Evolutionary conservation across 1,140 invertebrate species (phyloP), one percentile per base, ranked within the genome.

Genomic region (Drosophila bifasciata): DNA sequence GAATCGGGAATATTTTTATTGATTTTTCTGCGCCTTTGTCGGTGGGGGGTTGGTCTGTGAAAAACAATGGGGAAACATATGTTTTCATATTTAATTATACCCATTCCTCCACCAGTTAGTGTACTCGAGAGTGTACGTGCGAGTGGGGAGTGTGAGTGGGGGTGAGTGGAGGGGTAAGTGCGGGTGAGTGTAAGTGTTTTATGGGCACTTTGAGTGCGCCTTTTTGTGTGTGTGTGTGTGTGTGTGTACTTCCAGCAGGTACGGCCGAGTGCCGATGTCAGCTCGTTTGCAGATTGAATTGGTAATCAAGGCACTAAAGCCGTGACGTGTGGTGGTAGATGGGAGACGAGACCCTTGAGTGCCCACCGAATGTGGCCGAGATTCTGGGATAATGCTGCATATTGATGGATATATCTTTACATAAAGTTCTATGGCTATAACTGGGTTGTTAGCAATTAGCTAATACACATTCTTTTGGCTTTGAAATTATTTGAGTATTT

Each of bases 1-100:
- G 41, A 44, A 66, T 59, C 67, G 43, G 39, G 67, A 62, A 25
- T 25, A 25, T 69, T 60, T 46, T 70, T 86, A 86, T 86, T 86
- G 81, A 88, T 86, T 88, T 84, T 88, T 64, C 76, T 52, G 23
- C 41, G 21, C 36, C 44, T 57, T 55, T 56, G 68, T 45, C 40
- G 44, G 68, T 39, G 40, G 19, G n/a, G n/a, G n/a, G n/a, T n/a
- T n/a, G n/a, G 45, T 58, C 48, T 61, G 50, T 51, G 73, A 56
- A 81, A 81, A 81, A 77, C 63, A 78, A 86, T 75, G 58, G 63
- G 51, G 40, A 80, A 81, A 86, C 81, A 88, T 88, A 81, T 86
- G 81, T 88, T 80, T 51, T 88, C 78, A 86, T 88, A 81, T 80
- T 88, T 86, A 86, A 86, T 86, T 86, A 81, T 62, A 78, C 69